These are phyloP conservation scores for Cyprinodon brontotheroides DNA, from an alignment of 2,113 vertebrate species.

Conservation along the genomic window DNA sequence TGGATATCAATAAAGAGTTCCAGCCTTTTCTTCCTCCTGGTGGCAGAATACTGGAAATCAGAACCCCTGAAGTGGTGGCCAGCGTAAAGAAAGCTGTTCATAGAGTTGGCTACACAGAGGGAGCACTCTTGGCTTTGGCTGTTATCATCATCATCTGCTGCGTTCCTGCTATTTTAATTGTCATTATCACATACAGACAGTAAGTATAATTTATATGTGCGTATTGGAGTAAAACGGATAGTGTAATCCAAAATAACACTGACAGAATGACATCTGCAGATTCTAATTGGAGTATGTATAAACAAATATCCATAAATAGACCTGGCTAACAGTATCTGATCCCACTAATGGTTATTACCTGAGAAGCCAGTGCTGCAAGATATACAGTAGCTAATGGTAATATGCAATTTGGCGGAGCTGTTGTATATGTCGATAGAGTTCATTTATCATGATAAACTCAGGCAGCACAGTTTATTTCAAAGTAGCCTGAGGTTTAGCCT, in stretches of 20 bases:
- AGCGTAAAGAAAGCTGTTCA: constrained; percentile 94
- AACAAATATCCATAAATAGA: background rate
- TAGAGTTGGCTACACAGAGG: constrained; percentile 92
- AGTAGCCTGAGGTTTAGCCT: background rate
- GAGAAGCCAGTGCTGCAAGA: background rate
- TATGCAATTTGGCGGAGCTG: background rate
- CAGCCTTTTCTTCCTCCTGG: constrained; percentile 92
- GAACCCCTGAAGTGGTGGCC: constrained; percentile 89
- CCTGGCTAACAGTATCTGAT: background rate
- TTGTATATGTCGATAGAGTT: background rate
- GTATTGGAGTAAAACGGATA: background rate
- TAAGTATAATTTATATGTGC: constrained; percentile 76
- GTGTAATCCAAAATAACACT: background rate
- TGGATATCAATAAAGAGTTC: constrained; percentile 97
- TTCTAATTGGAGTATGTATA: background rate
- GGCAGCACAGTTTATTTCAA: background rate
- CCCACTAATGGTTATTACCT: background rate
- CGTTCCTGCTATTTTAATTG: constrained; percentile 93
- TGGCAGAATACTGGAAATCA: constrained; percentile 94
- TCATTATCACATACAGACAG: constrained; percentile 97
- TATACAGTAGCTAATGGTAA: background rate
- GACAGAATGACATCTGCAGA: background rate
- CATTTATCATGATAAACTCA: background rate
- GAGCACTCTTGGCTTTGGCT: constrained; percentile 91
- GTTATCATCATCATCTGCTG: constrained; percentile 98